phyloP scores from a whole-genome alignment of 2,113 vertebrate species.

The Paedocypris sp. region DNA sequence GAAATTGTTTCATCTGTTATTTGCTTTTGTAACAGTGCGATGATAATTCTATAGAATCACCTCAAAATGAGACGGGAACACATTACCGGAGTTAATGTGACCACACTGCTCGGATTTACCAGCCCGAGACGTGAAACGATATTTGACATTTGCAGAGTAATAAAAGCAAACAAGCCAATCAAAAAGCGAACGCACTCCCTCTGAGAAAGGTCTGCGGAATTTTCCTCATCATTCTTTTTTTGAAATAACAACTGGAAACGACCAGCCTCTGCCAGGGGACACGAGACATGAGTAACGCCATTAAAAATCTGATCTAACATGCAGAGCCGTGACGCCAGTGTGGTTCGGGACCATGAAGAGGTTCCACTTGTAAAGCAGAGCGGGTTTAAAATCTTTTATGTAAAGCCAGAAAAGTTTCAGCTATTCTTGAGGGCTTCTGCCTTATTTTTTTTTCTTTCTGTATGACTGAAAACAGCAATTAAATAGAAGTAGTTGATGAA shows the following conservation, averaged over 20 bases:
- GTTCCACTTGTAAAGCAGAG: not conserved
- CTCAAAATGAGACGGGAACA: slow-evolving; percentile 10
- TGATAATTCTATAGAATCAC: not conserved
- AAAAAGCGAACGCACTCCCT: not conserved
- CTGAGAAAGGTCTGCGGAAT: slow-evolving; percentile 10
- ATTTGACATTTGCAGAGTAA: not conserved
- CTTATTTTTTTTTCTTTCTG: not conserved
- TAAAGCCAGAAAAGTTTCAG: not conserved
- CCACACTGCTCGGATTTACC: not conserved
- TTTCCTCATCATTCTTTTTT: not conserved
- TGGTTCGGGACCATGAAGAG: slow-evolving; percentile 2
- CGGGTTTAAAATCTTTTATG: not conserved
- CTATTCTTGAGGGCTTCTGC: not conserved
- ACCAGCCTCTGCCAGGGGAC: not conserved
- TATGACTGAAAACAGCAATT: not conserved
- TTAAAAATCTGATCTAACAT: not conserved
- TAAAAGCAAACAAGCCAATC: not conserved
- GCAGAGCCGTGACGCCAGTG: not conserved
- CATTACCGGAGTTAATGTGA: slow-evolving; percentile 9
- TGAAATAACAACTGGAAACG: not conserved
- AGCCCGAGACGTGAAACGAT: not conserved
- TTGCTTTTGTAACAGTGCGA: not conserved
- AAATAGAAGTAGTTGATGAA: not conserved
- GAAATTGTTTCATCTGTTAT: not conserved
- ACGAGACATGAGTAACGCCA: not conserved